Evolutionary conservation across 64 coral and sea anemone genomes (phyloP), one percentile per base, ranked within the genome.

Genomic region (Montipora capricornis): DNA sequence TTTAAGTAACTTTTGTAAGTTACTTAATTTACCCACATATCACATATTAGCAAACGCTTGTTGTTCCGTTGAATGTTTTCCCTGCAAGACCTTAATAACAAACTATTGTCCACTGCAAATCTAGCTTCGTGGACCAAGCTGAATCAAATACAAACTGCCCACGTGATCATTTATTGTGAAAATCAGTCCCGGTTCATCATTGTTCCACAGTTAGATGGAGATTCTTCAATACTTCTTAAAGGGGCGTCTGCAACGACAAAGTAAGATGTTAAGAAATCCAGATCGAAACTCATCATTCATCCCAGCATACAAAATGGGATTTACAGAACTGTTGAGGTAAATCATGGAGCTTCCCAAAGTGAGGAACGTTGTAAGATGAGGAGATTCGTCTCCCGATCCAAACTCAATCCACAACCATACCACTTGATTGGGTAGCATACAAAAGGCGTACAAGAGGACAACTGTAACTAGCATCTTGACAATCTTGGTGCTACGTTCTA

Each of bases 261-360:
- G 68, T 4, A 97, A 80, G 60, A 97, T 78, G 12, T 60, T 26
- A 8, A 59, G 89, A 22, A 97, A 97, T 17, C 96, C 96, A 74
- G 88, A 82, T n/a, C 88, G 92, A 71, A 97, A 97, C n/a, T 97
- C 96, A 4, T 92, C 93, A 82, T 97, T 97, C 96, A 97, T 94
- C 37, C 96, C 96, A 9, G 96, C 96, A 44, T 97, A 97, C 7
- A 97, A 78, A 58, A 97, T 70, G 1, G 96, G 96, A 74, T 97
- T 97, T 0, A 91, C 93, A 2, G 77, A 90, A 44, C 96, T 97
- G 67, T 95, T 97, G 44, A 97, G 88, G 59, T 97, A 97, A n/a
- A 97, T 93, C 83, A 97, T 81, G 49, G 94, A 84, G 68, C 93
- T 93, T 22, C 91, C 88, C 51, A 97, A 83, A 20, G 89, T 89